A percentile compares a stretch with the other conserved stretches of the same genome.
phyloP scores from a whole-genome alignment of 1,140 invertebrate genomes.

The Drosophila ercepeae region DNA sequence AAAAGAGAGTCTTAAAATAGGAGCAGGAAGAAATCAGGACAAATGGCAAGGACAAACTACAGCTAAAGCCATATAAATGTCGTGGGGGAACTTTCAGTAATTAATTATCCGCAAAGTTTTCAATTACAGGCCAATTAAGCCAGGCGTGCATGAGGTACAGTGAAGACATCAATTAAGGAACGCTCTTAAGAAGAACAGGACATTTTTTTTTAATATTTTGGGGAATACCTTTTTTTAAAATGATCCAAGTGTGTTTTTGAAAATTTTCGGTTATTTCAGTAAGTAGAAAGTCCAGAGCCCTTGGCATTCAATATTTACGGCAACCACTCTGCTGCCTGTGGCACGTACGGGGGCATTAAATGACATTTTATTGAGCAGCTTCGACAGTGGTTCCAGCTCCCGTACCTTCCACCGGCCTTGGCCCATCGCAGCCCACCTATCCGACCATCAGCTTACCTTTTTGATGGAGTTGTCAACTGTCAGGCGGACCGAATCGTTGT shows the following conservation, averaged over 20 bases:
- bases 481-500: slow-evolving; percentile 30
- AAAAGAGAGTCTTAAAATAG: neutral
- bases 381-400: slow-evolving; percentile 14
- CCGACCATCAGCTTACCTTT: slow-evolving; percentile 33
- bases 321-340: slow-evolving; percentile 7
- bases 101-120: slow-evolving; percentile 79
- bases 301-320: neutral
- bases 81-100: slow-evolving; percentile 70
- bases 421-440: neutral
- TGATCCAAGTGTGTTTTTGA: neutral
- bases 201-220: neutral
- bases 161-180: neutral
- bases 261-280: neutral
- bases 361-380: slow-evolving; percentile 62
- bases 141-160: slow-evolving; percentile 10
- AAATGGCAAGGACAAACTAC: slow-evolving; percentile 58
- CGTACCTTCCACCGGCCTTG: neutral
- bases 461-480: slow-evolving; percentile 49
- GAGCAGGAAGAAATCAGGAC: slow-evolving; percentile 13
- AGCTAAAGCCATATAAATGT: slow-evolving; percentile 72
- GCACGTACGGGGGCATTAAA: slow-evolving; percentile 37
- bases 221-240: no score
- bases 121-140: slow-evolving; percentile 75
- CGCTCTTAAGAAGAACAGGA: neutral
- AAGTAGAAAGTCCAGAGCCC: neutral